A percentile compares a stretch with the other conserved stretches of the same genome.
Evolutionary conservation across 2,888 invertebrate species (phyloP).

Genomic region (Noctua fimbriata): DNA sequence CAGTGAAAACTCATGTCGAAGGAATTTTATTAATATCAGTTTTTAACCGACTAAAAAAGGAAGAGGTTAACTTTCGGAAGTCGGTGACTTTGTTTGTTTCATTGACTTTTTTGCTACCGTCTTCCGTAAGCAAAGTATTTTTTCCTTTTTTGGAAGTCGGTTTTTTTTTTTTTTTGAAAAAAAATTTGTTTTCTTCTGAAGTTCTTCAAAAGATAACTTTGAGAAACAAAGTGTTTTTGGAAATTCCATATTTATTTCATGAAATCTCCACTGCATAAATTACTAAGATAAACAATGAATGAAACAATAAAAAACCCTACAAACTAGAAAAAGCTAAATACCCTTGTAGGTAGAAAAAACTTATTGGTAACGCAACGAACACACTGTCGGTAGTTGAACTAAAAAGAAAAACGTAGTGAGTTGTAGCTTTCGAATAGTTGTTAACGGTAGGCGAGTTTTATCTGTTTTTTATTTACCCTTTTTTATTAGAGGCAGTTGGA

Average conservation of each 20-base stretch:
- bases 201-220: not conserved
- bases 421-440: slow-evolving; percentile 33
- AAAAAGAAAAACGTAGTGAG: slow-evolving; percentile 34
- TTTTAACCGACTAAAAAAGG: not conserved
- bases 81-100: no score
- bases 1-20: not conserved
- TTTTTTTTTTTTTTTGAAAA: no score
- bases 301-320: not conserved
- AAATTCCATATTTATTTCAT: not conserved
- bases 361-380: slow-evolving; percentile 15
- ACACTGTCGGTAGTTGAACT: slow-evolving; percentile 18
- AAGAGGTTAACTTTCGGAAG: no score
- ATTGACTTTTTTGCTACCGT: no score
- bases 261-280: not conserved
- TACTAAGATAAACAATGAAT: not conserved
- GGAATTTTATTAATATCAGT: not conserved
- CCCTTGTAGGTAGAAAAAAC: not conserved
- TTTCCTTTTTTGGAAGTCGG: no score
- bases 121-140: no score
- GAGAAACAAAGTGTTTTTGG: not conserved
- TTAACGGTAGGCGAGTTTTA: slow-evolving; percentile 8
- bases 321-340: not conserved
- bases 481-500: slow-evolving; percentile 24
- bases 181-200: not conserved
- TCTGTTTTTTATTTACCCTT: slow-evolving; percentile 32